Evolutionary conservation across 2,113 vertebrate species (phyloP).

Genomic region (Callospermophilus lateralis): DNA sequence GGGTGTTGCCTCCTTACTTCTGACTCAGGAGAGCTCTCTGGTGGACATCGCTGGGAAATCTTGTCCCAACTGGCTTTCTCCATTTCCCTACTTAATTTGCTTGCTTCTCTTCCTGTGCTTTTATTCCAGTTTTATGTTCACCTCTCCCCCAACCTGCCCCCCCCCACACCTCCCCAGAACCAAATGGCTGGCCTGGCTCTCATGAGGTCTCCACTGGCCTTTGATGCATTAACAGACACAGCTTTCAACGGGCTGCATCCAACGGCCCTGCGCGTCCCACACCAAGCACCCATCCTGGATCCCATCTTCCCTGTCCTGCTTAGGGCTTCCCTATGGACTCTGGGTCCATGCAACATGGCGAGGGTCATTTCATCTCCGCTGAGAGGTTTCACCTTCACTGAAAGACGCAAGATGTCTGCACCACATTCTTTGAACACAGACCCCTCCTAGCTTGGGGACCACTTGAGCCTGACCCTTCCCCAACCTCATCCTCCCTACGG

Average conservation of each 20-base stretch:
- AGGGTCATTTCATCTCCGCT: not conserved
- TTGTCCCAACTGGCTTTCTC: not conserved
- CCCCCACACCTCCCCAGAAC: not conserved
- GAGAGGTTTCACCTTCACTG: not conserved
- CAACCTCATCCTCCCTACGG: too few species aligned
- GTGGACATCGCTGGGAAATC: too few species aligned
- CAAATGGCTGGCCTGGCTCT: not conserved
- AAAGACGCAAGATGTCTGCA: not conserved
- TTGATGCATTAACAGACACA: not conserved
- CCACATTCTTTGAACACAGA: not conserved
- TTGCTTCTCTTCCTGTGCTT: too few species aligned
- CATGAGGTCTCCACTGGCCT: too few species aligned
- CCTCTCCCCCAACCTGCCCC: accelerated
- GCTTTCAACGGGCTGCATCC: too few species aligned
- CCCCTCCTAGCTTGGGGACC: not conserved
- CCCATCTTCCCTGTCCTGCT: not conserved
- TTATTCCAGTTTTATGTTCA: not conserved
- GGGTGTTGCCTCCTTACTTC: not conserved
- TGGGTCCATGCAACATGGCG: not conserved
- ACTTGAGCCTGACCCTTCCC: not conserved
- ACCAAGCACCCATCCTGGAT: not conserved
- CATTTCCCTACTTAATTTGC: not conserved
- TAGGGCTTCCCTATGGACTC: not conserved
- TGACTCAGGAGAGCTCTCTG: not conserved
- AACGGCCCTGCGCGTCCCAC: too few species aligned